Conservation (phyloP, 1,140 invertebrate species). For the Ips nitidus region DNA sequence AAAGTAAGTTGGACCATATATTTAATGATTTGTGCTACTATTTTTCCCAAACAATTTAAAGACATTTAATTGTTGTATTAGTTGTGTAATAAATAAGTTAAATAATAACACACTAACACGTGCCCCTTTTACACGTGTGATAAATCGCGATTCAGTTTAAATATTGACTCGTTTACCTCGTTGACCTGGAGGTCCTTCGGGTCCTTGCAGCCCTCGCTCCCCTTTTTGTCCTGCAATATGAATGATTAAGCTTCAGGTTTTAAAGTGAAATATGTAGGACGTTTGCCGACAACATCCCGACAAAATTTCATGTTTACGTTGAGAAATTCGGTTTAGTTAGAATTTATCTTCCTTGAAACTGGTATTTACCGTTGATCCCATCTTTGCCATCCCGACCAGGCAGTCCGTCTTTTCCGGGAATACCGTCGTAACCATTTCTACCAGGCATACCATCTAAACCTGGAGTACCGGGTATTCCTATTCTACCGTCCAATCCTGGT, state of each 20-base stretch:
- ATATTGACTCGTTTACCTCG: constrained; percentile 44
- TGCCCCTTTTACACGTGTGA: background rate
- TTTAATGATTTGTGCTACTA: too few relatives aligned
- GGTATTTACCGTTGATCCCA: constrained; percentile 66
- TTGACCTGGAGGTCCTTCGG: constrained; percentile 61
- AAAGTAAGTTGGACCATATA: too few relatives aligned
- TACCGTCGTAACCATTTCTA: constrained; percentile 73
- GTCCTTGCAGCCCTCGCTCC: constrained; percentile 58
- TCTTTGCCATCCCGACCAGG: constrained; percentile 72
- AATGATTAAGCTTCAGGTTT: background rate
- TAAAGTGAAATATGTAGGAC: too few relatives aligned
- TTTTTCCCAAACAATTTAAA: too few relatives aligned
- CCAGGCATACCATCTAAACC: constrained; percentile 82
- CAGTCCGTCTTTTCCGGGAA: constrained; percentile 67
- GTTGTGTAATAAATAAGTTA: too few relatives aligned
- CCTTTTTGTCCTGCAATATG: constrained; percentile 45
- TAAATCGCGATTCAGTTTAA: background rate
- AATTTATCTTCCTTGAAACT: background rate
- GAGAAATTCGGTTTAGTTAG: background rate
- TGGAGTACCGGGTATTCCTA: constrained; percentile 83
- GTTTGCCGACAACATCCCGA: background rate
- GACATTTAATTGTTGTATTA: too few relatives aligned
- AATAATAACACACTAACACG: too few relatives aligned
- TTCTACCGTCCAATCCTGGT: constrained; percentile 78
- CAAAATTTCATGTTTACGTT: background rate